Percentiles rank a stretch among this genome's conserved stretches.
These are phyloP conservation scores for Hydrolagus colliei DNA, from an alignment of 2,797 vertebrate species.

Conservation along the genomic window DNA sequence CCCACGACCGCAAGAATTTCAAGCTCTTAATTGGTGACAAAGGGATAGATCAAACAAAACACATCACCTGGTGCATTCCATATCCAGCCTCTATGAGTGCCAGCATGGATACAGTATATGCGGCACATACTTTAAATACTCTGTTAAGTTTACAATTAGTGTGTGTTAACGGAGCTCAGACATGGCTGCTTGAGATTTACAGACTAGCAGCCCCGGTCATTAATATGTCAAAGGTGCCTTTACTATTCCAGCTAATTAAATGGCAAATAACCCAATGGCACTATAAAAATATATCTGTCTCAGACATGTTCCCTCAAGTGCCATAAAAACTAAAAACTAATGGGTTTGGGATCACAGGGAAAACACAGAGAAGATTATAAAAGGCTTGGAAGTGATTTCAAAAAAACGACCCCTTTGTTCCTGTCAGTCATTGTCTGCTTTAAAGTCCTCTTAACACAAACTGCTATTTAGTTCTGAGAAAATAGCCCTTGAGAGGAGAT, in stretches of 20 bases:
- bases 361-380: conserved; percentile 30
- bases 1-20: too few relatives aligned
- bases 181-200: conserved; percentile 20
- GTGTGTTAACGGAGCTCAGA: background rate
- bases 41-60: too few relatives aligned
- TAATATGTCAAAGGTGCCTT: conserved; percentile 26
- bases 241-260: conserved; percentile 28
- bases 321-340: conserved; percentile 26
- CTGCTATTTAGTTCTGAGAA: conserved; percentile 18
- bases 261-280: conserved; percentile 31
- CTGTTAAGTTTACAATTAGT: conserved; percentile 13
- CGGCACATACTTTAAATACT: background rate
- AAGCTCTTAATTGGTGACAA: too few relatives aligned
- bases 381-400: conserved; percentile 27
- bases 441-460: conserved; percentile 4
- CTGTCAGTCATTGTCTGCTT: conserved; percentile 21
- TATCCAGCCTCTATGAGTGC: background rate
- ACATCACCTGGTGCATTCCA: background rate
- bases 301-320: conserved; percentile 12
- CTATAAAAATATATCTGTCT: conserved; percentile 31
- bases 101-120: background rate
- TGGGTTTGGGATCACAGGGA: conserved; percentile 25
- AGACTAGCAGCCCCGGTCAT: conserved; percentile 19
- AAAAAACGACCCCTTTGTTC: conserved; percentile 23
- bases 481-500: conserved; percentile 1